Conservation (phyloP, 2,888 invertebrate genomes). For the Ophion costatus region DNA sequence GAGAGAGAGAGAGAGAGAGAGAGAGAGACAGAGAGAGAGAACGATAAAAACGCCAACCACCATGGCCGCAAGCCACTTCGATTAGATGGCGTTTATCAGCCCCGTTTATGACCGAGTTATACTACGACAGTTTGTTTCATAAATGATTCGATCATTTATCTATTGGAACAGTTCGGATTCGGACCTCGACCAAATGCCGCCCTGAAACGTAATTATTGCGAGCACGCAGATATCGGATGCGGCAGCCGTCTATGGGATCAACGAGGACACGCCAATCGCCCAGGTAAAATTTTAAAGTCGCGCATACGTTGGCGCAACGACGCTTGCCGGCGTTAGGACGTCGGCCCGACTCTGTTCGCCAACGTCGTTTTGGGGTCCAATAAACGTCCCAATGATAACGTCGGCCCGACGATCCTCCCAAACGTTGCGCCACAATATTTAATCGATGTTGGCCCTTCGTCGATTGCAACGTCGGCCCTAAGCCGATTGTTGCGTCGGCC, state of each 20-base stretch:
- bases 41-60: not conserved
- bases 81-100: not conserved
- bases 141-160: slow-evolving; percentile 1
- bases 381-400: too few species aligned
- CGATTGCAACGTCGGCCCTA: too few species aligned
- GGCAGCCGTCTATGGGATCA: not conserved
- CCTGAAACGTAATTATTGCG: slow-evolving; percentile 1
- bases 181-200: not conserved
- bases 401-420: too few species aligned
- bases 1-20: too few species aligned
- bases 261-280: not conserved
- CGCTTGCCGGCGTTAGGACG: too few species aligned
- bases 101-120: not conserved
- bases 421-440: too few species aligned
- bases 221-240: not conserved
- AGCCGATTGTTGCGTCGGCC: too few species aligned
- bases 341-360: too few species aligned
- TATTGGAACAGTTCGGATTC: not conserved
- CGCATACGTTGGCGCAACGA: too few species aligned
- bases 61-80: not conserved
- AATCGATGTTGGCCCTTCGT: too few species aligned
- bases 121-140: not conserved
- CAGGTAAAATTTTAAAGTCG: too few species aligned
- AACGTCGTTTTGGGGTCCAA: too few species aligned
- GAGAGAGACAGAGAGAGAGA: not conserved